These are phyloP conservation scores for Antheraea pernyi DNA, from an alignment of 1,140 invertebrate genomes.

Conservation along the genomic window DNA sequence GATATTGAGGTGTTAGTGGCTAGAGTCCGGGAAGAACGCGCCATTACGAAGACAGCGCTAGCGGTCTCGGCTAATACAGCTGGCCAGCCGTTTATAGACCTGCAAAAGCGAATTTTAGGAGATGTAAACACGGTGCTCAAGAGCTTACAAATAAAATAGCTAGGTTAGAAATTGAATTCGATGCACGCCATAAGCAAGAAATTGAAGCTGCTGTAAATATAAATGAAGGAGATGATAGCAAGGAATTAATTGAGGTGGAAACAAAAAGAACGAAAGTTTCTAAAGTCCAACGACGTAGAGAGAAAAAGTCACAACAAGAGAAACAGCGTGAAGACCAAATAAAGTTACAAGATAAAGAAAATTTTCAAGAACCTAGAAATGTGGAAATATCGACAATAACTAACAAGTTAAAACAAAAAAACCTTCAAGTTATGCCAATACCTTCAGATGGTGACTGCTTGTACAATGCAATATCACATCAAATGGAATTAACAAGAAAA, in stretches of 20 bases:
- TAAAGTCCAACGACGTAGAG: constrained; percentile 92
- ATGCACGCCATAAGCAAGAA: constrained; percentile 80
- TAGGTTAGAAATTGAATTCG: constrained; percentile 88
- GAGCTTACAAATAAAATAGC: constrained; percentile 91
- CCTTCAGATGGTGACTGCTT: constrained; percentile 96
- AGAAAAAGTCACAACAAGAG: constrained; percentile 91
- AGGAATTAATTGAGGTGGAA: constrained; percentile 29
- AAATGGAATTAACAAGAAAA: constrained; percentile 80
- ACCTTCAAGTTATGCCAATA: constrained; percentile 87
- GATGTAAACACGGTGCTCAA: no score
- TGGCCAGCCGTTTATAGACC: no score
- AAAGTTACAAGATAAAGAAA: constrained; percentile 86
- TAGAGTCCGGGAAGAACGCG: no score
- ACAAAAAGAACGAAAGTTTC: constrained; percentile 80
- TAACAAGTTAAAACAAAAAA: constrained; percentile 83
- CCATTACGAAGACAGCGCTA: no score
- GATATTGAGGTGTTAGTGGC: no score
- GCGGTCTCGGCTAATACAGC: no score
- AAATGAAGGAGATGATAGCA: constrained; percentile 22
- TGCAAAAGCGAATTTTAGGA: no score
- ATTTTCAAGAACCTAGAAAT: constrained; percentile 86
- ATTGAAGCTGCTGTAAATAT: constrained; percentile 53
- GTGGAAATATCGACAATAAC: constrained; percentile 85
- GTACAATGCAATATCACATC: constrained; percentile 94
- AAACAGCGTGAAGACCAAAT: constrained; percentile 89